phyloP scores from a whole-genome alignment of 2,113 vertebrate genomes.

The Bubo blakistoni region DNA sequence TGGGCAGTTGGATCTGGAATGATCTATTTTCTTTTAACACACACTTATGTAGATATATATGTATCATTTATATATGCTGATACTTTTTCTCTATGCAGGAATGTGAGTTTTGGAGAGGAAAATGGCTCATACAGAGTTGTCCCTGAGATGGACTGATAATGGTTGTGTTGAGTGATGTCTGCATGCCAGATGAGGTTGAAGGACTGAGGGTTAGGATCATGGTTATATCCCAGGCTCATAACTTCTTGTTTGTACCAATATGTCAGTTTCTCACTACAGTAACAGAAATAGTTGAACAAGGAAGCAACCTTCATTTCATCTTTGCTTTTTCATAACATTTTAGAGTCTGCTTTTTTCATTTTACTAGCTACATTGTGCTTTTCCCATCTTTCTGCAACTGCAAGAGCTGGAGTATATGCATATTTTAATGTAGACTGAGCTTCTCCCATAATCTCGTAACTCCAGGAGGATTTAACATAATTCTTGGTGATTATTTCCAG shows the following conservation, averaged over 20 bases:
- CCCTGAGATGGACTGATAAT: not conserved
- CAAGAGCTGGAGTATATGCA: not conserved
- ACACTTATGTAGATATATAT: no score
- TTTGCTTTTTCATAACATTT: not conserved
- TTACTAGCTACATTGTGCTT: not conserved
- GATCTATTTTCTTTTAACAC: not conserved
- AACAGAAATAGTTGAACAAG: not conserved
- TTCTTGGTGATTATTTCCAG: slow-evolving; percentile 63
- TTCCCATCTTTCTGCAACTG: not conserved
- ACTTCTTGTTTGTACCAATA: not conserved
- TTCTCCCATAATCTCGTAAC: slow-evolving; percentile 51
- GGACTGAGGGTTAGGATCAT: not conserved
- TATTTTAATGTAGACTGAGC: slow-evolving; percentile 36
- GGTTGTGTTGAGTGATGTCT: not conserved
- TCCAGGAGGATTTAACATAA: slow-evolving; percentile 55
- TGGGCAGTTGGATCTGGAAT: not conserved
- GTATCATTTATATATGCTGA: not conserved
- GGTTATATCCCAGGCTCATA: not conserved
- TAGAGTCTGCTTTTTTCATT: not conserved
- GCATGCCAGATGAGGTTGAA: not conserved
- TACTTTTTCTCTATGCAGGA: not conserved
- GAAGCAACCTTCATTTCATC: not conserved
- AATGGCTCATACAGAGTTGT: not conserved
- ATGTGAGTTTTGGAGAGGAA: not conserved
- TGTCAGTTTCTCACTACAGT: not conserved